Evolutionary conservation across 2,113 vertebrate genomes (phyloP).

Genomic region (Syrmaticus mikado): DNA sequence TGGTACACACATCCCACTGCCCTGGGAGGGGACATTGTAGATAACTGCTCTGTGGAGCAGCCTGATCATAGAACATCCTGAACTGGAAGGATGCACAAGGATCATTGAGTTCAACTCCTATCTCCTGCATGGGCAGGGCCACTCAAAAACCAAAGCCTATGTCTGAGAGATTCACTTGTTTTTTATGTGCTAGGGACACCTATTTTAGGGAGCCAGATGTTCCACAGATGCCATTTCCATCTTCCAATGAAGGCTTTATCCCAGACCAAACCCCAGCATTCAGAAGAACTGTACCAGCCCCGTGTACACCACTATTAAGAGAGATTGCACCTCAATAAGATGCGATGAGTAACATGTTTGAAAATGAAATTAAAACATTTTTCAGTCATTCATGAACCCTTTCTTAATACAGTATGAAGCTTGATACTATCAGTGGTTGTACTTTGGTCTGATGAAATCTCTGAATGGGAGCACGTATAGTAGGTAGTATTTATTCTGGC

Average conservation of each 20-base stretch:
- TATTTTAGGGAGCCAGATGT: not conserved
- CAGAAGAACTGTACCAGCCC: not conserved
- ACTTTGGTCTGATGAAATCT: conserved; percentile 40
- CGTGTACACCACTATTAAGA: not conserved
- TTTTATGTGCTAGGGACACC: not conserved
- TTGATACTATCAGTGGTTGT: not conserved
- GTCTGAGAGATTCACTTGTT: not conserved
- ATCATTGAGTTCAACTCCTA: too few relatives aligned
- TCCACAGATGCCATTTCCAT: not conserved
- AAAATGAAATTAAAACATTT: not conserved
- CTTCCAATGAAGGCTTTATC: not conserved
- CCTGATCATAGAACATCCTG: not conserved
- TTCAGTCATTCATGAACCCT: not conserved
- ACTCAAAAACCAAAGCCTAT: too few relatives aligned
- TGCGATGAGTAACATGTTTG: not conserved
- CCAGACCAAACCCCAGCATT: not conserved
- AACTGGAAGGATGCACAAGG: too few relatives aligned
- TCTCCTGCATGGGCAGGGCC: too few relatives aligned
- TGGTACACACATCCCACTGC: not conserved
- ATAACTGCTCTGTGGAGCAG: not conserved
- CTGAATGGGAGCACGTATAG: conserved; percentile 48
- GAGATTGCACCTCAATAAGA: not conserved
- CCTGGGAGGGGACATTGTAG: not conserved
- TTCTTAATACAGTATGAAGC: not conserved
- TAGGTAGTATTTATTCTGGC: conserved; percentile 62